Percentiles rank a stretch among this genome's conserved stretches.
Evolutionary conservation across 2,888 invertebrate genomes (phyloP).

Genomic region (Hemaris fuciformis): DNA sequence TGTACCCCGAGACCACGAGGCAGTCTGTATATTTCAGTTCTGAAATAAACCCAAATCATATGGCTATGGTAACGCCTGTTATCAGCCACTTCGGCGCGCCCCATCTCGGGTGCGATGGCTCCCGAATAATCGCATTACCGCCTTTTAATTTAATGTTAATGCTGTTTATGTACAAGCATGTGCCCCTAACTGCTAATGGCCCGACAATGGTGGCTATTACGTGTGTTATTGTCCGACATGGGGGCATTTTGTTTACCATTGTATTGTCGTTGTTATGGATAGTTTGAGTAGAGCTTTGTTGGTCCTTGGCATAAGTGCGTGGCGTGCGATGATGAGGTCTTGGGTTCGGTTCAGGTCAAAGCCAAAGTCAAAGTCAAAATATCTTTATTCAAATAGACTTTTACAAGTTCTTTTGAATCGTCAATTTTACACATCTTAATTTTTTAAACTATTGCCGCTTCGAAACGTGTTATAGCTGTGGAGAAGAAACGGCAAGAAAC

Average conservation of each 20-base stretch:
- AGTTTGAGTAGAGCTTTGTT: not conserved
- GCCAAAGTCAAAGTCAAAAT: too few species aligned
- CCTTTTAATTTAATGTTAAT: slow-evolving; percentile 13
- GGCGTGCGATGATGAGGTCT: too few species aligned
- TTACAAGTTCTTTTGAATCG: too few species aligned
- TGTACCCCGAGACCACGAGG: too few species aligned
- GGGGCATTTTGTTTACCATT: not conserved
- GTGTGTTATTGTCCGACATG: not conserved
- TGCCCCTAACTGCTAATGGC: slow-evolving; percentile 1
- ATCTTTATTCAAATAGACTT: too few species aligned
- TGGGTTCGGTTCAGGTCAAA: too few species aligned
- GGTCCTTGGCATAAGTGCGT: not conserved
- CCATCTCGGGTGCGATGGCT: not conserved
- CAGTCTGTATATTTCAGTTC: too few species aligned
- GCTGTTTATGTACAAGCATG: slow-evolving; percentile 4
- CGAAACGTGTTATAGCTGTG: too few species aligned
- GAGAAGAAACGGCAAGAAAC: too few species aligned
- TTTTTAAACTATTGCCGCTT: too few species aligned
- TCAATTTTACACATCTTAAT: too few species aligned
- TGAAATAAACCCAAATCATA: not conserved
- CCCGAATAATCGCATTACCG: slow-evolving; percentile 3
- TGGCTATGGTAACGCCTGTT: not conserved
- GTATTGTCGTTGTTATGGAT: not conserved
- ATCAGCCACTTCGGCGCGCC: not conserved
- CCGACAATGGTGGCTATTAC: not conserved